Evolutionary conservation across 2,113 vertebrate species (phyloP).

Genomic region (Grammomys surdaster): DNA sequence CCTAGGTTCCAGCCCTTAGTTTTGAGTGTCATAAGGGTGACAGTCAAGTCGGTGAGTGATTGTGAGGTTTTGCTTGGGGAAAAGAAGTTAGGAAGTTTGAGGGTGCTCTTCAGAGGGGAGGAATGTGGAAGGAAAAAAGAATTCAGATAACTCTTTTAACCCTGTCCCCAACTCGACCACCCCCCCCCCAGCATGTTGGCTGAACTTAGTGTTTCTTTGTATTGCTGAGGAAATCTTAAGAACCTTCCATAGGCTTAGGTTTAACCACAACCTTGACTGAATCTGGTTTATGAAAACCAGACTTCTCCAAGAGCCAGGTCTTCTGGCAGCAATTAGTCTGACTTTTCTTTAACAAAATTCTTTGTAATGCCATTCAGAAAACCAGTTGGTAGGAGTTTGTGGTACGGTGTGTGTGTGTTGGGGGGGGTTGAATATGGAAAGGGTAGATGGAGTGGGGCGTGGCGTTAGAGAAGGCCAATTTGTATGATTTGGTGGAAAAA

Average conservation of each 20-base stretch:
- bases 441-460: background rate
- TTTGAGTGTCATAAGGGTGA: background rate
- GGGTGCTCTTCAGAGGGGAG: constrained; percentile 2
- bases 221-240: constrained; percentile 80
- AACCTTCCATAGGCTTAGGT: constrained; percentile 81
- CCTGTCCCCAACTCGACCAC: background rate
- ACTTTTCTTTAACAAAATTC: constrained; percentile 89
- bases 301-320: constrained; percentile 85
- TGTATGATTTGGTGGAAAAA: constrained; percentile 72
- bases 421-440: background rate
- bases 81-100: background rate
- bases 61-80: background rate
- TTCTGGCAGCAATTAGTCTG: constrained; percentile 91
- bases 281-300: constrained; percentile 90
- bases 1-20: background rate
- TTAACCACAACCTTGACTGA: constrained; percentile 86
- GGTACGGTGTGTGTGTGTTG: constrained; percentile 48
- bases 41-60: constrained; percentile 15
- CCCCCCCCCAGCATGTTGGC: constrained; percentile 52
- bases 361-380: constrained; percentile 89
- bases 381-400: constrained; percentile 65
- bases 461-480: constrained; percentile 70
- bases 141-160: constrained; percentile 18
- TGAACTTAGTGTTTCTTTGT: constrained; percentile 74
- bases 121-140: background rate